Evolutionary conservation across 2,797 vertebrate species (phyloP).

Genomic region (Pampus argenteus): DNA sequence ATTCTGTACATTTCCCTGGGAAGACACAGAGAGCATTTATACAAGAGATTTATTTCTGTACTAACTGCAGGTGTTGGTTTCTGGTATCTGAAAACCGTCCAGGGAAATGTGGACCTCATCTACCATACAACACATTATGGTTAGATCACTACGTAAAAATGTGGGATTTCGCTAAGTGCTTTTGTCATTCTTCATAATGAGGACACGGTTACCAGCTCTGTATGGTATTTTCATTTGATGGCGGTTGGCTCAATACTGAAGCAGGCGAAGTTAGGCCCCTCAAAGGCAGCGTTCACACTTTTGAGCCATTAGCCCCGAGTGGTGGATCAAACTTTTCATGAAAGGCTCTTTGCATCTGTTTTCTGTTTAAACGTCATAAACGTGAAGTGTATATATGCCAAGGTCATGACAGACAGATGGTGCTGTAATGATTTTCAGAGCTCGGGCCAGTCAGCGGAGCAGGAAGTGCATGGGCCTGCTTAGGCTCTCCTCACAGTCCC

Average conservation of each 20-base stretch:
- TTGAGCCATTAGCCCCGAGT: slow-evolving; percentile 68
- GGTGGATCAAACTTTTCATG: slow-evolving; percentile 68
- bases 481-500: slow-evolving; percentile 59
- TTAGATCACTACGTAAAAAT: slow-evolving; percentile 11
- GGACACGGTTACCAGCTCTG: slow-evolving; percentile 41
- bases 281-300: slow-evolving; percentile 75
- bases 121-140: background rate
- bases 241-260: slow-evolving; percentile 28
- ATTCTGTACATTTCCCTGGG: background rate
- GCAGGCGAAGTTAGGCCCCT: slow-evolving; percentile 47
- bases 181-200: slow-evolving; percentile 48
- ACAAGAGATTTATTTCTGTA: background rate
- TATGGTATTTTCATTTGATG: slow-evolving; percentile 61
- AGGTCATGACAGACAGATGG: slow-evolving; percentile 78
- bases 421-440: slow-evolving; percentile 77
- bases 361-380: slow-evolving; percentile 76
- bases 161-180: slow-evolving; percentile 3
- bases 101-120: background rate
- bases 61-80: background rate
- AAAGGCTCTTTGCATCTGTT: slow-evolving; percentile 73
- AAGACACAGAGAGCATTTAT: background rate
- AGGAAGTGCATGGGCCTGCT: slow-evolving; percentile 64
- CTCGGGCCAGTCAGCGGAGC: slow-evolving; percentile 36
- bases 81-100: background rate
- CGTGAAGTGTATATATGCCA: slow-evolving; percentile 72